Percentiles rank a stretch among this genome's conserved stretches.
phyloP scores from a whole-genome alignment of 2,888 invertebrate species.

The Stenichneumon culpator region DNA sequence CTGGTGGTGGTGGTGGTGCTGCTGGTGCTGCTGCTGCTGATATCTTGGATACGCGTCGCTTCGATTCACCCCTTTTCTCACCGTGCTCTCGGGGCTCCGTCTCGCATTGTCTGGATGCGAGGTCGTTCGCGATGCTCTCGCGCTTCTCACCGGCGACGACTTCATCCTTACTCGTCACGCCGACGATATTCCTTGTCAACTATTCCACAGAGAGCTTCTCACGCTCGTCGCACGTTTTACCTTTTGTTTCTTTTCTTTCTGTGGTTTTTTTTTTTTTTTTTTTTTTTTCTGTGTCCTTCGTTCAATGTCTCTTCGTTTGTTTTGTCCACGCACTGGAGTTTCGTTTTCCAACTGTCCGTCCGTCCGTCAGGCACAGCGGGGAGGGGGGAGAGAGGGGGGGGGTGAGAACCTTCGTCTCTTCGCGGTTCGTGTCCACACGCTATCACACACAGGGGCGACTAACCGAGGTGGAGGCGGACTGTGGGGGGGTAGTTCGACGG shows the following conservation, averaged over 20 bases:
- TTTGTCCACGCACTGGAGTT: constrained; percentile 10
- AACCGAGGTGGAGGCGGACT: constrained; percentile 14
- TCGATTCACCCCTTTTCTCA: constrained; percentile 39
- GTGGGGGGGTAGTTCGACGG: constrained; percentile 1
- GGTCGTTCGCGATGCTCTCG: constrained; percentile 14
- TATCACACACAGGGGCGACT: constrained; percentile 47
- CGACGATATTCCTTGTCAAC: constrained; percentile 29
- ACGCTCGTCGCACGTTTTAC: constrained; percentile 25
- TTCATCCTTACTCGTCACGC: constrained; percentile 71
- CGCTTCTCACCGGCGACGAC: constrained; percentile 39
- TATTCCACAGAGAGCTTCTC: not conserved
- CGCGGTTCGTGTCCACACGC: constrained; percentile 60
- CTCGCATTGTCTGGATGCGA: constrained; percentile 48
- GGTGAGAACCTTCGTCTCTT: constrained; percentile 37
- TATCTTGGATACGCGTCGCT: constrained; percentile 41
- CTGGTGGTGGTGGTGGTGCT: constrained; percentile 59
- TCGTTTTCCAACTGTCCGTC: constrained; percentile 5
- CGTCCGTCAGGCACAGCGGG: constrained; percentile 29
- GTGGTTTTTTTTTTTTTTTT: not conserved
- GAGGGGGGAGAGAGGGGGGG: constrained; percentile 32
- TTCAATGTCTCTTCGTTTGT: not conserved
- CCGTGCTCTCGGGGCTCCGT: constrained; percentile 36
- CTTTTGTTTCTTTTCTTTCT: not conserved
- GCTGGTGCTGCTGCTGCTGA: constrained; percentile 53
- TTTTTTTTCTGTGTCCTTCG: not conserved